phyloP scores from a whole-genome alignment of 2,113 vertebrate genomes.

The Bubo scandiacus region DNA sequence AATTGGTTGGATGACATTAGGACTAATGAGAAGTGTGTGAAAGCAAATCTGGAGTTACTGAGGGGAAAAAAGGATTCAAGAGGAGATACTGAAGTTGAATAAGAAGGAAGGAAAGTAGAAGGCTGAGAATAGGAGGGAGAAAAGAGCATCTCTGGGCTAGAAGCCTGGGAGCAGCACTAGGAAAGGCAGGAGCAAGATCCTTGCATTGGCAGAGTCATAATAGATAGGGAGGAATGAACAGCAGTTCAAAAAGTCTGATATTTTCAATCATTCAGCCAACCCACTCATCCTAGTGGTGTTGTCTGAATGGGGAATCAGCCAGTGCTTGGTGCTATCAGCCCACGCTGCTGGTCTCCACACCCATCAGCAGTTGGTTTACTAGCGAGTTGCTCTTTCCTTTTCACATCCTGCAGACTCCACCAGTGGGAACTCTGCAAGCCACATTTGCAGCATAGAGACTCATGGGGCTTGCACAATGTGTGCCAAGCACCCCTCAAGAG shows the following conservation, averaged over 20 bases:
- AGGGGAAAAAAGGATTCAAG: not conserved
- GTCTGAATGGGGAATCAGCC: not conserved
- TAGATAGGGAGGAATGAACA: not conserved
- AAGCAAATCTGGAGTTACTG: not conserved
- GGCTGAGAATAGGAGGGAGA: not conserved
- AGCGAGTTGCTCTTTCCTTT: not conserved
- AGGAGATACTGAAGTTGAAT: not conserved
- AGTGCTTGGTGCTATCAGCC: not conserved
- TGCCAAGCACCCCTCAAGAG: not conserved
- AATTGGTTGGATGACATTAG: not conserved
- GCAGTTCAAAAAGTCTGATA: not conserved
- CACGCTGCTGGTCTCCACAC: not conserved
- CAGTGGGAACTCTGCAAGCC: not conserved
- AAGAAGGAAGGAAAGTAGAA: not conserved
- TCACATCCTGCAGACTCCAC: not conserved
- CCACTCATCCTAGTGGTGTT: not conserved
- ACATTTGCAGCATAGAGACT: not conserved
- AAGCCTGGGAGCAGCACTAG: not conserved
- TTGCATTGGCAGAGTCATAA: not conserved
- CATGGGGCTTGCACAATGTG: not conserved
- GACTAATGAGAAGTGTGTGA: not conserved
- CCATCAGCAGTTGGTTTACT: not conserved
- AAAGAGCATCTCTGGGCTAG: not conserved
- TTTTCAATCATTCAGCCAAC: not conserved
- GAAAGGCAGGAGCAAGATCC: not conserved